Evolutionary conservation across 2,888 invertebrate genomes (phyloP), one percentile per base, ranked within the genome.

Genomic region (Colletes collaris): DNA sequence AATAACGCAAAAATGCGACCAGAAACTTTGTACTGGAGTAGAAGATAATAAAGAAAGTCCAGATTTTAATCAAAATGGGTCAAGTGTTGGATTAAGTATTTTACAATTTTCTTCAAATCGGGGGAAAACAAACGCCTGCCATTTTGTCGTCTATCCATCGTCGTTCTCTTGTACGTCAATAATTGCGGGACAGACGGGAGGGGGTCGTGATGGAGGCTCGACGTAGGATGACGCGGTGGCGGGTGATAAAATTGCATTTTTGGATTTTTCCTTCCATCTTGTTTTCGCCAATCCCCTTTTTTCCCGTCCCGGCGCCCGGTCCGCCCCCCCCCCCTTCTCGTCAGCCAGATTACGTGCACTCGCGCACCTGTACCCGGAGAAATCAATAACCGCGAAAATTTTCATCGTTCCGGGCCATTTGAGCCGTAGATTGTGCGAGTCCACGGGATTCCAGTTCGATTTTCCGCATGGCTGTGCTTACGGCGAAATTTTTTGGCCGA

Each of bases 361-460:
- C 81, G 76, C 83, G 86, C 87, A 87, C 86, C 82, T 88, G 86
- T 79, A 82, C 73, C 76, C 69, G 82, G 82, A 77, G 87, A 88
- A 88, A 88, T 87, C 86, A 87, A 88, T 88, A 87, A 87, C 84
- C 86, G 86, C 86, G 87, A 88, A 88, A 89, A 88, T 89, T 87
- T 84, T 85, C 87, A 88, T 88, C 87, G 87, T 88, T 88, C 87
- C 88, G 79, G 79, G 85, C 85, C 82, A 87, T 86, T 87, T 87
- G 78, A 87, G 78, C 81, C 76, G 84, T 85, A 84, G 86, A 86
- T 86, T 82, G 86, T 83, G 76, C 82, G 82, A 82, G 83, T 86
- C 84, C 83, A 83, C 81, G 83, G 85, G 84, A 89, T 89, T 89
- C 87, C 85, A 80, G 86, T 88, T 86, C 88, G 88, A 89, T 89